Percentiles rank a stretch among this genome's conserved stretches.
Evolutionary conservation across 2,888 invertebrate genomes (phyloP).

Genomic region (Pterostichus niger): DNA sequence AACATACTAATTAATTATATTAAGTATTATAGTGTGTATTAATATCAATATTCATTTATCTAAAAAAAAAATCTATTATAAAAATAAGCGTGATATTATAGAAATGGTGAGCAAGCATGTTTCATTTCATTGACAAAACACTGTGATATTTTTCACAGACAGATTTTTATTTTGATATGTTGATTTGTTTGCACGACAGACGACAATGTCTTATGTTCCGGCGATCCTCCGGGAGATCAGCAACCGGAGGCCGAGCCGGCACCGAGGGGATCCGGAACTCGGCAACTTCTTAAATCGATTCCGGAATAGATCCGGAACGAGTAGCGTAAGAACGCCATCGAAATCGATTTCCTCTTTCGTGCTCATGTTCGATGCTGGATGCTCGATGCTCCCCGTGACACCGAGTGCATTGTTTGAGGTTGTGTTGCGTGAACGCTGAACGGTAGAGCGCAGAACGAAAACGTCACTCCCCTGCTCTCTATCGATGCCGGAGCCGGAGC

Average conservation of each 20-base stretch:
- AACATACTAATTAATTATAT: no score
- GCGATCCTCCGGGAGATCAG: slow-evolving; percentile 53
- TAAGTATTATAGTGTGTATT: no score
- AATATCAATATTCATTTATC: no score
- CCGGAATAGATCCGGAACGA: slow-evolving; percentile 49
- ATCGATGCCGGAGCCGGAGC: not conserved
- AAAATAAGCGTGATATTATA: no score
- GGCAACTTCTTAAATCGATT: slow-evolving; percentile 52
- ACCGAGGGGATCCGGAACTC: slow-evolving; percentile 45
- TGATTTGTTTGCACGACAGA: slow-evolving; percentile 59
- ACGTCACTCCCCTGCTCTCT: not conserved
- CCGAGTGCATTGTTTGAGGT: slow-evolving; percentile 45
- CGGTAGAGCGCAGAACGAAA: slow-evolving; percentile 11
- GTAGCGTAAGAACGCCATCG: slow-evolving; percentile 27
- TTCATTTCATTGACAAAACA: slow-evolving; percentile 52
- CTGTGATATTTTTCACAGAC: slow-evolving; percentile 54
- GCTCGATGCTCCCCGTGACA: slow-evolving; percentile 26
- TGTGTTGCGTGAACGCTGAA: slow-evolving; percentile 27
- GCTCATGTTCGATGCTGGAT: not conserved
- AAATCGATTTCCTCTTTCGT: slow-evolving; percentile 24
- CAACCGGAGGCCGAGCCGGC: not conserved
- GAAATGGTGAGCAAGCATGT: slow-evolving; percentile 3
- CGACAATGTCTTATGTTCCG: slow-evolving; percentile 63
- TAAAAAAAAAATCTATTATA: no score
- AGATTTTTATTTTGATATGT: slow-evolving; percentile 63